Evolutionary conservation across 2,113 vertebrate species (phyloP).

Genomic region (Camelus dromedarius): DNA sequence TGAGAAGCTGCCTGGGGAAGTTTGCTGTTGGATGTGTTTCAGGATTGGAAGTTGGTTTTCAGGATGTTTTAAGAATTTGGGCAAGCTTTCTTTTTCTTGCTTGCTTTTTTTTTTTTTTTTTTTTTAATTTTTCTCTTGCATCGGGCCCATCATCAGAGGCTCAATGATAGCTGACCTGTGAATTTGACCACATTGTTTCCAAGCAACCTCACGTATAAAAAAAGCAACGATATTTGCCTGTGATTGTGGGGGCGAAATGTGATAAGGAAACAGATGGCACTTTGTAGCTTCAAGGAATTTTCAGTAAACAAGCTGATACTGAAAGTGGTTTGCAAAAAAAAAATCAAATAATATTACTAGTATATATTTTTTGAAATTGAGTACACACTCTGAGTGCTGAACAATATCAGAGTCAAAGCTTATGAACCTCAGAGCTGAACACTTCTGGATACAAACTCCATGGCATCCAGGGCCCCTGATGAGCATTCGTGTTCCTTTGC

Average conservation of each 20-base stretch:
- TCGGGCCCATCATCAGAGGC: not conserved
- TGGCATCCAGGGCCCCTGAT: not conserved
- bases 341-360: not conserved
- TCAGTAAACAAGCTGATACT: slow-evolving; percentile 71
- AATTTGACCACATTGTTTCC: slow-evolving; percentile 65
- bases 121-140: not conserved
- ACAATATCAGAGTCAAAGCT: not conserved
- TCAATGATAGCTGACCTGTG: slow-evolving; percentile 16
- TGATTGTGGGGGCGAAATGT: slow-evolving; percentile 62
- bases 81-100: not conserved
- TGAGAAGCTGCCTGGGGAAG: not conserved
- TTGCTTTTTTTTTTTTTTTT: not conserved
- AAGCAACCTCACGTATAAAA: slow-evolving; percentile 75
- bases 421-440: not conserved
- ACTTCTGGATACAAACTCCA: not conserved
- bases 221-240: slow-evolving; percentile 58
- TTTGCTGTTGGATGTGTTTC: not conserved
- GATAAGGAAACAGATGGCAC: slow-evolving; percentile 80
- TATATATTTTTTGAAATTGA: not conserved
- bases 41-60: slow-evolving; percentile 33
- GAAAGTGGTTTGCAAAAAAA: slow-evolving; percentile 54
- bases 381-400: not conserved
- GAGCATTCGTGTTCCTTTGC: not conserved
- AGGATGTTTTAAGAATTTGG: not conserved
- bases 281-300: slow-evolving; percentile 77